A percentile compares a stretch with the other conserved stretches of the same genome.
Evolutionary conservation across 1,140 invertebrate species (phyloP).

Genomic region (Trachymyrmex septentrionalis): DNA sequence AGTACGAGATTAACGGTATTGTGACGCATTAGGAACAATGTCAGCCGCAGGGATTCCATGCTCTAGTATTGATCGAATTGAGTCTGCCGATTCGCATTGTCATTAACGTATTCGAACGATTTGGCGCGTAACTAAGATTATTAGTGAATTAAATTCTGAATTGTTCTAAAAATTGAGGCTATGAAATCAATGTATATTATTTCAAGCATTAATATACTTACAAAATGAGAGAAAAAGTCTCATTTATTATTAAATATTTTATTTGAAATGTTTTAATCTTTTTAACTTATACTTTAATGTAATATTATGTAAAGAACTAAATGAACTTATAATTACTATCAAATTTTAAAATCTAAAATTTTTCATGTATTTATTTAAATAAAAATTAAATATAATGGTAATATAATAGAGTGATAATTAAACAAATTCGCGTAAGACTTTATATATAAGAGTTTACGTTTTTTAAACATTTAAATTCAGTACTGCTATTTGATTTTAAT

Average conservation of each 20-base stretch:
- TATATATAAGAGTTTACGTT: too few species aligned
- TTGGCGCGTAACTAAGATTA: conserved; percentile 53
- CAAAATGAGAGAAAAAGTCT: neutral
- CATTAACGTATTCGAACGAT: conserved; percentile 36
- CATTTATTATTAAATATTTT: too few species aligned
- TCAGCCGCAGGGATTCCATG: conserved; percentile 35
- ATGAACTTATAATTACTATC: too few species aligned
- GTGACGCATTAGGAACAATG: conserved; percentile 49
- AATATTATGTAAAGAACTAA: too few species aligned
- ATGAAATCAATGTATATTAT: neutral
- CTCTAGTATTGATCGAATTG: conserved; percentile 48
- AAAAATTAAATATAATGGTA: too few species aligned
- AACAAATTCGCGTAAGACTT: too few species aligned
- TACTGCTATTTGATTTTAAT: neutral
- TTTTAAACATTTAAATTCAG: too few species aligned
- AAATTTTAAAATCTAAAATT: too few species aligned
- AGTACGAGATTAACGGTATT: conserved; percentile 39
- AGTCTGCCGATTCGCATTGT: conserved; percentile 10
- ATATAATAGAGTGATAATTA: too few species aligned
- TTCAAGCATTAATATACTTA: neutral
- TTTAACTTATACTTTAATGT: too few species aligned
- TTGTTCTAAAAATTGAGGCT: neutral
- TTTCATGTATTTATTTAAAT: too few species aligned
- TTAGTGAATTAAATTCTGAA: conserved; percentile 16
- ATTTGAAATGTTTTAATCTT: too few species aligned